Base-by-base conservation (phyloP, 2,113 vertebrate species). In the Ceuthmochares aereus region DNA sequence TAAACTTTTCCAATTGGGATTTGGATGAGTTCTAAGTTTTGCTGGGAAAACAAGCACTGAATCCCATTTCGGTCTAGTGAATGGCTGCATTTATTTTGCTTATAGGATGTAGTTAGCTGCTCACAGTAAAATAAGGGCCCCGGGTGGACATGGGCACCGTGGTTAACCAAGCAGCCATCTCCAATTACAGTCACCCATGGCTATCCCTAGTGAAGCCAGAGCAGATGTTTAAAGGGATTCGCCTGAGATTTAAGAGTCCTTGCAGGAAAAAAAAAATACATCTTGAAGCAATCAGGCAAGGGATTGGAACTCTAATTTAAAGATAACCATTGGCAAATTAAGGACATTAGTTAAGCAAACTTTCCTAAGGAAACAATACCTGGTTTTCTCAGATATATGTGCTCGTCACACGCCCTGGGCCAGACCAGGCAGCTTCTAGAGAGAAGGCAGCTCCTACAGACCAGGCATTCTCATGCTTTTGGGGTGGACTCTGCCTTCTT, bases 281-380 rank as follows among this genome's bases (percentile, higher is more conserved):
- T 92, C 86, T 96, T 98, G 96, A 98, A 97, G 79, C 87, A 86
- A 97, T 97, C 81, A 90, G 93, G 68, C 69, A 59, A 93, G 94
- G 83, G 85, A 96, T 27, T 93, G 56, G 63, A 94, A 87, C 75
- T 93, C 63, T 89, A 92, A 93, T 88, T 91, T 85, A 69, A 91
- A 97, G 95, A 93, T 91, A 96, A 97, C 77, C 51, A 87, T 36
- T 83, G 73, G 55, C 68, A 97, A 95, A 97, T 96, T 37, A 86
- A 59, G 60, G 19, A 37, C 32, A 68, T 89, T 47, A 90, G 87
- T 93, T 93, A 97, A 95, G 94, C 81, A 94, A 96, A 87, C 70
- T 69, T 95, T 91, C 49, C 81, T 70, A n/a, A 87, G 83, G 59
- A 74, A 40, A 81, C 25, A 66, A 29, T 40, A 60, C 51, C 79